Evolutionary conservation across 2,888 invertebrate genomes (phyloP), one percentile per base, ranked within the genome.

Genomic region (Tuberolachnus salignus): DNA sequence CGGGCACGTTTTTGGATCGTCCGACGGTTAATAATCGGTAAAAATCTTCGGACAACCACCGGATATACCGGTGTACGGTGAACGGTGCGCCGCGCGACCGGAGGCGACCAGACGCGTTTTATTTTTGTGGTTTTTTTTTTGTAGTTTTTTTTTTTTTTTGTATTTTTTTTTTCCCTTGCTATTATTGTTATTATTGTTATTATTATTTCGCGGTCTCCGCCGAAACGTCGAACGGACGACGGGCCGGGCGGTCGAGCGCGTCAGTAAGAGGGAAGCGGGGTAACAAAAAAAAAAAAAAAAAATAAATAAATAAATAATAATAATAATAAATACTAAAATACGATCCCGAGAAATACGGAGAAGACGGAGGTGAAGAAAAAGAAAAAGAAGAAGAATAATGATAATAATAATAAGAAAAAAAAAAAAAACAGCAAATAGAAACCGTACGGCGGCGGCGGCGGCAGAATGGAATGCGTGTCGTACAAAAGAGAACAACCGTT

Each of bases 401-500:
- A 42, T 16, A 21, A 34, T 4, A 34, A 34, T 23, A 67, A 55
- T 19, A 53, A 34, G 11, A 9, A 21, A 49, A 16, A 42, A 44
- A 46, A 75, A 57, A 66, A 46, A 75, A 75, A 67, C 64, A 13
- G 46, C 55, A 21, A 67, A 75, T 46, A 46, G 59, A 57, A 75
- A 53, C 61, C 34, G 72, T 49, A 61, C 51, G 44, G 6, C 51
- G 51, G 16, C 51, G 16, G 34, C 34, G 10, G 16, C 66, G 26
- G 57, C 26, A 34, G 75, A 78, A 69, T 61, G 78, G 78, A 78
- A 78, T 78, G 78, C 69, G 78, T n/a, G 51, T 42, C 78, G 42
- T 78, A 78, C 67, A 78, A 78, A 59, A 69, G 78, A 69, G 69
- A 69, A 78, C 59, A 42, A 78, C 78, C 69, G 78, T 78, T 78